Evolutionary conservation across 2,797 vertebrate species (phyloP), one percentile per base, ranked within the genome.

Genomic region (Melanotaenia nigrans): DNA sequence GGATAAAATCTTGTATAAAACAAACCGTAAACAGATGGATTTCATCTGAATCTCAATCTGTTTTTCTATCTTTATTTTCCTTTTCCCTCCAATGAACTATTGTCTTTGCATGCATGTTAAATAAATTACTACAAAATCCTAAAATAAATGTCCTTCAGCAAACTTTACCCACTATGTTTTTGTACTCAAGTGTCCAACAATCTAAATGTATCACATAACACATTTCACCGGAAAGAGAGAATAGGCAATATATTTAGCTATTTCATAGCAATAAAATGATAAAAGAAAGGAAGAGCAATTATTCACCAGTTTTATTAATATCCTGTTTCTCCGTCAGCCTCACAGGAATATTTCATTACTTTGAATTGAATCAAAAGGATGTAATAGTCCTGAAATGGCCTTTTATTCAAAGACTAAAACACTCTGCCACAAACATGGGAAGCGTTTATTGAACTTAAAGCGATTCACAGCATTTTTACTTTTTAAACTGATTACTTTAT

Each of bases 241-340:
- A 82, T 49, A 77, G 53, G 51, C 57, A 78, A 80, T 88, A 60
- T 73, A 77, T 87, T 81, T 67, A 9, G 76, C 76, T 82, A 24
- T 82, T 86, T 87, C 60, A 76, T 56, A 47, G 78, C 24, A 24
- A 73, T 86, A 67, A 88, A 81, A 76, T 70, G 68, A 82, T 73
- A 53, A 82, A 77, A 81, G 70, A 71, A 69, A 68, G 73, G 16
- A 65, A 45, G 55, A 45, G 72, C 75, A 73, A 73, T 83, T 81
- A 80, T 76, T 90, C 78, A 85, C 60, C 77, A 62, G 66, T 83
- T 85, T 85, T 83, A 77, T 86, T 86, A 84, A 89, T 88, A 86
- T 86, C 82, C 77, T 71, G 81, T 79, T 81, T 40, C 33, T 65
- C 71, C 71, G 74, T 79, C 77, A 82, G 53, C 54, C 77, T 74